Evolutionary conservation across 2,113 vertebrate species (phyloP).

Genomic region (Coryphaenoides rupestris): DNA sequence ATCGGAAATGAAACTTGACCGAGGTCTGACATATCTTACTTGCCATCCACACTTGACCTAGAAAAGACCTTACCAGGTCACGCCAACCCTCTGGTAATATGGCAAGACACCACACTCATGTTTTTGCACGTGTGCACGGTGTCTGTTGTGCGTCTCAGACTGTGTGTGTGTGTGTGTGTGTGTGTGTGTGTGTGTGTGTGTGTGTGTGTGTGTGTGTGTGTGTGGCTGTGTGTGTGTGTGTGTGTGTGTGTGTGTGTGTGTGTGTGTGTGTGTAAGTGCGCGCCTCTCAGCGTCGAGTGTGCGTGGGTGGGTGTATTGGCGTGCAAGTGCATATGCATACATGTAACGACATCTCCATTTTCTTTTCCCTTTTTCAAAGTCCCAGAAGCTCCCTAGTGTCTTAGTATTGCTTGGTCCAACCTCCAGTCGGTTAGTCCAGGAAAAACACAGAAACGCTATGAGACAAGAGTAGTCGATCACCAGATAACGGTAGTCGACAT

Average conservation of each 20-base stretch:
- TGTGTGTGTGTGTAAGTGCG: constrained; percentile 17
- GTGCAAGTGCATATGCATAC: constrained; percentile 7
- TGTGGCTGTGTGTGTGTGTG: too few species aligned
- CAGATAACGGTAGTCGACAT: constrained; percentile 37
- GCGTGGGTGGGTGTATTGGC: constrained; percentile 13
- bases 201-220: too few species aligned
- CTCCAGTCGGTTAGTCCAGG: neutral
- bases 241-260: constrained; percentile 1
- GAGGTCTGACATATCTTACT: too few species aligned
- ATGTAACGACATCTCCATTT: constrained; percentile 52
- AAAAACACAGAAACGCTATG: constrained; percentile 27
- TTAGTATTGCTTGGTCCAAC: constrained; percentile 56
- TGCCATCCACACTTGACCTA: too few species aligned
- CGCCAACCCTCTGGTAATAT: constrained; percentile 44
- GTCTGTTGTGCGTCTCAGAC: too few species aligned
- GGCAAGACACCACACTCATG: constrained; percentile 29
- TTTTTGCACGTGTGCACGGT: constrained; percentile 21
- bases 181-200: constrained; percentile 21
- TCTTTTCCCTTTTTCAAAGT: constrained; percentile 2
- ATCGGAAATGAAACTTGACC: too few species aligned
- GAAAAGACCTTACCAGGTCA: too few species aligned
- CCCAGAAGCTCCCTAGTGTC: constrained; percentile 26
- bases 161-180: constrained; percentile 1
- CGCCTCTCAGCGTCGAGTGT: too few species aligned
- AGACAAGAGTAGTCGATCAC: too few species aligned